These are phyloP conservation scores for Strigamia crassipes DNA, from an alignment of 2,888 invertebrate genomes.

Conservation along the genomic window DNA sequence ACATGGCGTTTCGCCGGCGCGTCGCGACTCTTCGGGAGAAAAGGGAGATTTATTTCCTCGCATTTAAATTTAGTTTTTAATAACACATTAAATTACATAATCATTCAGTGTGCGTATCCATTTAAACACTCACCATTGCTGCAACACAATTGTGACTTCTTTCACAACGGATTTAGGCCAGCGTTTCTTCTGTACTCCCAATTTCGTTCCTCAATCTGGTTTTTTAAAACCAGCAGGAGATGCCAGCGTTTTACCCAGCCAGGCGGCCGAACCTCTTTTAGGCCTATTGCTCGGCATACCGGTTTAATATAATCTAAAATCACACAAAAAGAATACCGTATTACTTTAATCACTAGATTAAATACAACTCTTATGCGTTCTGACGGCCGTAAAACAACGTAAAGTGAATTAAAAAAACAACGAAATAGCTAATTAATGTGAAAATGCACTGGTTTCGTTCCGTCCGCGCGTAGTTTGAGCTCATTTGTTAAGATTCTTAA, in stretches of 20 bases:
- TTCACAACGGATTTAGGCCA: conserved; percentile 4
- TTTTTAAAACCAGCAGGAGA: conserved; percentile 10
- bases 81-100: conserved; percentile 12
- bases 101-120: not conserved
- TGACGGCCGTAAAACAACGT: not conserved
- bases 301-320: not conserved
- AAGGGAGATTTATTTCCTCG: not conserved
- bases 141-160: not conserved
- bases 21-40: not conserved
- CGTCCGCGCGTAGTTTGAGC: not conserved
- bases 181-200: not conserved
- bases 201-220: not conserved
- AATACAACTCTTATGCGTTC: not conserved
- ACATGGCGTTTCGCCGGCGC: conserved; percentile 6
- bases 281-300: not conserved
- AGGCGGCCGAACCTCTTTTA: not conserved
- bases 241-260: not conserved
- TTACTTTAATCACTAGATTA: not conserved
- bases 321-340: not conserved
- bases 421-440: not conserved
- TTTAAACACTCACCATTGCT: not conserved
- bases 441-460: not conserved
- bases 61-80: conserved; percentile 4
- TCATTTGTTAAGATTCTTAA: not conserved
- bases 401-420: not conserved